phyloP scores from a whole-genome alignment of 2,888 invertebrate species.

The Eubasilissa splendida region DNA sequence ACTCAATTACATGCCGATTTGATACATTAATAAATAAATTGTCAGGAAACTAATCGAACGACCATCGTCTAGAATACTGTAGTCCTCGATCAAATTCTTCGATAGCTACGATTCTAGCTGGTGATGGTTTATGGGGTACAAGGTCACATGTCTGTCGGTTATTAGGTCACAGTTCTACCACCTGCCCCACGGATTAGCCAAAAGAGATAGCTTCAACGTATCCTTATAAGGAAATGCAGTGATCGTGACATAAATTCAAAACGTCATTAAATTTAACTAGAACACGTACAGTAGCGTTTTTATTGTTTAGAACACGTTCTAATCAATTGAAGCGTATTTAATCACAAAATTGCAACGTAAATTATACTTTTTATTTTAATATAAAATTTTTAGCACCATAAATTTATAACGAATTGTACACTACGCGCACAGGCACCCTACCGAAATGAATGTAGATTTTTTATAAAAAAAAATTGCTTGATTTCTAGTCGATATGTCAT shows the following conservation, averaged over 20 bases:
- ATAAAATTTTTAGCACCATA: too few relatives aligned
- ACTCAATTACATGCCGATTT: too few relatives aligned
- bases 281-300: neutral
- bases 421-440: too few relatives aligned
- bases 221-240: slow-evolving; percentile 40
- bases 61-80: neutral
- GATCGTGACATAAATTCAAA: slow-evolving; percentile 36
- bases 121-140: neutral
- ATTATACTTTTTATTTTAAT: too few relatives aligned
- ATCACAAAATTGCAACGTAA: too few relatives aligned
- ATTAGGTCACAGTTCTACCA: slow-evolving; percentile 5
- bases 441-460: too few relatives aligned
- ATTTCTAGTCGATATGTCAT: slow-evolving; percentile 16
- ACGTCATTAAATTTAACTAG: slow-evolving; percentile 12
- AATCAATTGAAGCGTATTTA: too few relatives aligned
- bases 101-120: neutral
- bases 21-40: too few relatives aligned
- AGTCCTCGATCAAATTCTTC: slow-evolving; percentile 10
- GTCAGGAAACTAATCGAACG: too few relatives aligned
- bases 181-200: slow-evolving; percentile 30
- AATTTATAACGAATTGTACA: too few relatives aligned
- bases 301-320: too few relatives aligned
- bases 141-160: slow-evolving; percentile 11
- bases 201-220: slow-evolving; percentile 20
- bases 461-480: too few relatives aligned